Percentiles rank a stretch among this genome's conserved stretches.
Evolutionary conservation across 2,113 vertebrate species (phyloP).

Genomic region (Alexandromys fortis): DNA sequence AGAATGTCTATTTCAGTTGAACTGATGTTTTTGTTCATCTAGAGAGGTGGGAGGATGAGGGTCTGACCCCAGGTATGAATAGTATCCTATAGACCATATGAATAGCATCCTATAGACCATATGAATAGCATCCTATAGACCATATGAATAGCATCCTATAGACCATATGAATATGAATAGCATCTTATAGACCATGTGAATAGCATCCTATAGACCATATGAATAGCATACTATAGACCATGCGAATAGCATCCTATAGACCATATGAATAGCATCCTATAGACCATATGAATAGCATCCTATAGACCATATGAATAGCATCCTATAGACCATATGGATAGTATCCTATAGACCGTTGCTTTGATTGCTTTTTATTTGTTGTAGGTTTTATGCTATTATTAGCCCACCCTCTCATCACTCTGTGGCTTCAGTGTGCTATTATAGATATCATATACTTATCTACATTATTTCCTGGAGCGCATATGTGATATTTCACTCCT

Average conservation of each 20-base stretch:
- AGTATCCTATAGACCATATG: not conserved
- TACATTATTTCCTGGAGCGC: not conserved
- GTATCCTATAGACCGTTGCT: not conserved
- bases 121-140: no score
- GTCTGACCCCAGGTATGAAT: not conserved
- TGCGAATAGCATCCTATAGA: no score
- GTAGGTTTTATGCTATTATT: not conserved
- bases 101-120: no score
- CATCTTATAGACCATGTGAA: no score
- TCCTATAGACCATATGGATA: no score
- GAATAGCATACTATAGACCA: not conserved
- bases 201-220: no score
- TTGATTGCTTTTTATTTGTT: not conserved
- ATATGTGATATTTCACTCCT: not conserved
- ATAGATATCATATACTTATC: not conserved
- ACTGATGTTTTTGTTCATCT: not conserved
- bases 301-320: not conserved
- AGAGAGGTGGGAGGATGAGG: not conserved
- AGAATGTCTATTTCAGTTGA: not conserved
- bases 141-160: not conserved
- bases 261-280: no score
- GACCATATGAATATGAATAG: not conserved
- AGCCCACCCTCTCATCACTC: not conserved
- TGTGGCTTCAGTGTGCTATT: not conserved
- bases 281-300: not conserved